These are phyloP conservation scores for Bombus sibiricus DNA, from an alignment of 1,140 invertebrate genomes.

Conservation along the genomic window DNA sequence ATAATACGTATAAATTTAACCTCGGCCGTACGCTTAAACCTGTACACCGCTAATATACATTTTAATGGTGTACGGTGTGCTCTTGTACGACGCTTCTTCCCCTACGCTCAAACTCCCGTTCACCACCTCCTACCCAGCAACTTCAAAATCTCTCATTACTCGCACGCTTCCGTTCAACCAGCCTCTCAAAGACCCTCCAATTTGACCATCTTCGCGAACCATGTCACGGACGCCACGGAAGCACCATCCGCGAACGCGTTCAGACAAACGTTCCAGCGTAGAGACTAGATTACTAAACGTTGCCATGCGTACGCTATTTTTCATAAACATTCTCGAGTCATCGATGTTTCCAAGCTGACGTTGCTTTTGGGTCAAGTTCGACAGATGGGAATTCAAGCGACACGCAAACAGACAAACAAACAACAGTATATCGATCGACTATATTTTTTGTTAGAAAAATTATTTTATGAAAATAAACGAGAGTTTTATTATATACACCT, in stretches of 20 bases:
- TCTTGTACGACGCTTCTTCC: not conserved
- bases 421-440: no score
- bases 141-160: not conserved
- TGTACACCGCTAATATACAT: not conserved
- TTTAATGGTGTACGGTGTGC: not conserved
- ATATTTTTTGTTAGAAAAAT: no score
- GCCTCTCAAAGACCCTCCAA: not conserved
- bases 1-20: no score
- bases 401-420: no score
- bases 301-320: not conserved
- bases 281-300: not conserved
- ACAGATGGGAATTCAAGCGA: fast-evolving
- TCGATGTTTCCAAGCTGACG: not conserved
- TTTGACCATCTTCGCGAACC: not conserved
- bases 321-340: not conserved
- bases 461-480: no score
- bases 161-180: not conserved
- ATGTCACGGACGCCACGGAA: conserved; percentile 12
- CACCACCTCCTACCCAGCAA: not conserved
- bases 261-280: fast-evolving
- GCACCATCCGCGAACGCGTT: not conserved
- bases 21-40: no score
- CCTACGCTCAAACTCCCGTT: not conserved
- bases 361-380: not conserved
- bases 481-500: no score